Conservation (phyloP, 2,113 vertebrate genomes). For the Lasiurus cinereus region DNA sequence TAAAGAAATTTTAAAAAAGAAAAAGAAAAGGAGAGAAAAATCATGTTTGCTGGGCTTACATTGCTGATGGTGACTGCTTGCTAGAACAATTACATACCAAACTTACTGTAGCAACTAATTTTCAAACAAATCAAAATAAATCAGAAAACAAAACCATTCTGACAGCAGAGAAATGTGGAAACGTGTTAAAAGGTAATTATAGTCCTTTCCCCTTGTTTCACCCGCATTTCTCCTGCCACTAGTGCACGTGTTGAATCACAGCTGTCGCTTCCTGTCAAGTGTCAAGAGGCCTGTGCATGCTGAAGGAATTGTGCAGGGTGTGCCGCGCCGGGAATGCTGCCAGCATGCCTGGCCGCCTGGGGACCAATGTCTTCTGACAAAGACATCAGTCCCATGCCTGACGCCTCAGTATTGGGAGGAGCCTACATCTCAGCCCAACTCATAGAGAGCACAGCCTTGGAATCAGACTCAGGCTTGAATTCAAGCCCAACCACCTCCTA, state of each 20-base stretch:
- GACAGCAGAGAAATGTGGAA: constrained; percentile 78
- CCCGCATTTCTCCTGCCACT: neutral
- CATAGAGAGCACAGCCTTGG: neutral
- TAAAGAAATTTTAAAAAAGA: too few species aligned
- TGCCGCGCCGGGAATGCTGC: neutral
- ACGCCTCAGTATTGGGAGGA: neutral
- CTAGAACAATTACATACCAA: constrained; percentile 53
- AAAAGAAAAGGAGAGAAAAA: neutral
- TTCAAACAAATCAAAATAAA: constrained; percentile 80
- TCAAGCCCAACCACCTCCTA: neutral
- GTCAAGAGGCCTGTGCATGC: neutral
- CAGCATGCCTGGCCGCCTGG: neutral
- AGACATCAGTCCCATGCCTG: neutral
- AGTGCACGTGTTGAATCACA: constrained; percentile 7
- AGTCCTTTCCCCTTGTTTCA: constrained; percentile 61
- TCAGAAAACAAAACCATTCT: constrained; percentile 81
- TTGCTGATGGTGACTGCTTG: neutral
- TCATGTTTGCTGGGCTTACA: neutral
- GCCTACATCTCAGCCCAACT: neutral
- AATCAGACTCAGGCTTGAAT: neutral
- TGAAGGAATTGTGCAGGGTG: neutral
- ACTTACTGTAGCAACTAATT: constrained; percentile 64
- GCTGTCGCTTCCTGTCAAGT: constrained; percentile 55
- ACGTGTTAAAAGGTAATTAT: constrained; percentile 77
- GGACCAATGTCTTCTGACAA: neutral